phyloP scores from a whole-genome alignment of 2,888 invertebrate species.

The Linhomoeus sp. region DNA sequence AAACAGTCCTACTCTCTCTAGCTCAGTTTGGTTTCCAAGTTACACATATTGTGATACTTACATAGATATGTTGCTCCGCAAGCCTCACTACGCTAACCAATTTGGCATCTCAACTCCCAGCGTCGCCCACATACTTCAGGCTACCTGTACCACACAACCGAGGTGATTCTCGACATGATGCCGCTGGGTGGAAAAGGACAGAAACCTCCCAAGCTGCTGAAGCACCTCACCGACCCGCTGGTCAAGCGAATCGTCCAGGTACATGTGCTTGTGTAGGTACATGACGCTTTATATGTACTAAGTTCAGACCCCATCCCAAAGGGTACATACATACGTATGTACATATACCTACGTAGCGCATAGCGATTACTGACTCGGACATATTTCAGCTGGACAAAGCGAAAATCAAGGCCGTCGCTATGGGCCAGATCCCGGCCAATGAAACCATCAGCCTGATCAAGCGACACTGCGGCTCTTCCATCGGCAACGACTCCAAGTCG shows the following conservation, averaged over 20 bases:
- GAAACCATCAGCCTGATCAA: background rate
- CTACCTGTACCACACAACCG: constrained; percentile 14
- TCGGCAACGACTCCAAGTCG: background rate
- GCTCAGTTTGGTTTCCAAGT: too few relatives aligned
- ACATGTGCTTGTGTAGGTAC: constrained; percentile 4
- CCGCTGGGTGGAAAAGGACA: constrained; percentile 11
- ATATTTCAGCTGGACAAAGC: constrained; percentile 2
- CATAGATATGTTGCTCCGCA: too few relatives aligned
- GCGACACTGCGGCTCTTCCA: background rate
- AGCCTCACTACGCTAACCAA: too few relatives aligned
- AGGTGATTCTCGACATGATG: constrained; percentile 14
- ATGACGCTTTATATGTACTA: too few relatives aligned
- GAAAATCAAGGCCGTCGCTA: constrained; percentile 1
- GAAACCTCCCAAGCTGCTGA: constrained; percentile 11
- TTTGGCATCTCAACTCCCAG: too few relatives aligned
- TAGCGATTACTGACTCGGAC: constrained; percentile 3
- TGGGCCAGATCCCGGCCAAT: background rate
- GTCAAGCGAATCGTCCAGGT: constrained; percentile 17
- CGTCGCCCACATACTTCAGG: constrained; percentile 8
- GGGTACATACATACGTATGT: too few relatives aligned
- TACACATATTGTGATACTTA: too few relatives aligned
- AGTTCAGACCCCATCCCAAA: too few relatives aligned
- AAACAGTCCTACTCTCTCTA: too few relatives aligned
- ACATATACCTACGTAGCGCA: too few relatives aligned
- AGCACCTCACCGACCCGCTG: constrained; percentile 17